These are phyloP conservation scores for Ectropis grisescens DNA, from an alignment of 1,140 invertebrate species.

Conservation along the genomic window DNA sequence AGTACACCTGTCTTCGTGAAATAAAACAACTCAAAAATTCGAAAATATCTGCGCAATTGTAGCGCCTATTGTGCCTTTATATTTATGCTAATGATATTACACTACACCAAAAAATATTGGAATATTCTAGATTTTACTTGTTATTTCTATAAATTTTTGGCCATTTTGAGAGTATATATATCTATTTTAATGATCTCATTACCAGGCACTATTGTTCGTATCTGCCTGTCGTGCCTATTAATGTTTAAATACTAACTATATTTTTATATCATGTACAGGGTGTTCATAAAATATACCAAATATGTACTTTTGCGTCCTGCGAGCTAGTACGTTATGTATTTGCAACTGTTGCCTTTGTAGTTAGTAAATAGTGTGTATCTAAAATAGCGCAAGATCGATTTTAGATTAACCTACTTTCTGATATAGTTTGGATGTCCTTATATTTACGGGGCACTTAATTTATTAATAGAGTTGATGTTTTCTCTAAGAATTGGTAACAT, in stretches of 20 bases:
- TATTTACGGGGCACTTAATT: no score
- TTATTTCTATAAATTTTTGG: slow-evolving; percentile 1
- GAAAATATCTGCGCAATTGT: no score
- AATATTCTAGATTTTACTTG: no score
- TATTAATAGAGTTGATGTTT: no score
- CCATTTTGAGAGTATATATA: slow-evolving; percentile 11
- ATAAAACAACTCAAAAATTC: no score
- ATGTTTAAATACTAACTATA: slow-evolving; percentile 19
- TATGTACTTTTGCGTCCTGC: slow-evolving; percentile 55
- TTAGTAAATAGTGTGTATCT: slow-evolving; percentile 17
- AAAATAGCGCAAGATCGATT: no score
- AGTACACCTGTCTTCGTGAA: no score
- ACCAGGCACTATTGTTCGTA: slow-evolving; percentile 25
- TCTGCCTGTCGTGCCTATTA: slow-evolving; percentile 47
- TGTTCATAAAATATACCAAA: slow-evolving; percentile 63
- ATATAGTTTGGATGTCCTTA: no score
- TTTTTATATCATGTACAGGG: slow-evolving; percentile 65
- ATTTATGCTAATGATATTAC: background rate
- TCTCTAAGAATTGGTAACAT: no score
- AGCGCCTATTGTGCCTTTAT: slow-evolving; percentile 1
- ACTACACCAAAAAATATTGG: no score
- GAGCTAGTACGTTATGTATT: slow-evolving; percentile 20
- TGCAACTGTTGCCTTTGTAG: slow-evolving; percentile 56
- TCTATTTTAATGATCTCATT: slow-evolving; percentile 49
- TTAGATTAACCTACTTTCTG: no score